Evolutionary conservation across 2,113 vertebrate genomes (phyloP).

Genomic region (Odocoileus virginianus): DNA sequence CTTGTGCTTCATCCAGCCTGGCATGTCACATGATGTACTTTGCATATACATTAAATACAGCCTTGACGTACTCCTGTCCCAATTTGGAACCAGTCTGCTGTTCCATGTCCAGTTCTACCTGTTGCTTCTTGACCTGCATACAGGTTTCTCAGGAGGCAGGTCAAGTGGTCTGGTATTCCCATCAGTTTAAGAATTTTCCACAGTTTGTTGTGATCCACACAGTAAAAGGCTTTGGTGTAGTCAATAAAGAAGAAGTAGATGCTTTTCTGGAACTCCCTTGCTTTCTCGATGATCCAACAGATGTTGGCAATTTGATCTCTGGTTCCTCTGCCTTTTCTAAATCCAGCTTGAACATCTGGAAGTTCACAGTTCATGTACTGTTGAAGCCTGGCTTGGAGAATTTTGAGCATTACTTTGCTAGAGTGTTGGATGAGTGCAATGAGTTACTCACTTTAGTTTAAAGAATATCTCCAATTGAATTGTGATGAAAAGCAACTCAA

Average conservation of each 20-base stretch:
- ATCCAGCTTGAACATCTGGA: neutral
- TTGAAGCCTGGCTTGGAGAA: neutral
- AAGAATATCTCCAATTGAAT: slow-evolving; percentile 48
- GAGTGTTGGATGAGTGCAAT: neutral
- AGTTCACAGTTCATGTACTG: neutral
- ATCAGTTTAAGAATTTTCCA: neutral
- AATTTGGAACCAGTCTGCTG: neutral
- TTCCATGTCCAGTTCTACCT: neutral
- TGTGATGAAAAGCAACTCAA: slow-evolving; percentile 18
- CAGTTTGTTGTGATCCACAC: neutral
- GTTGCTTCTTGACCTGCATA: neutral
- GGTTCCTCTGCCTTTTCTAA: neutral
- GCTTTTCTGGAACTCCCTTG: neutral
- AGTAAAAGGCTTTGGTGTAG: neutral
- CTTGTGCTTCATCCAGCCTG: neutral
- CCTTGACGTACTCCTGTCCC: neutral
- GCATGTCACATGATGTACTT: neutral
- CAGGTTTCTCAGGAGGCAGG: neutral
- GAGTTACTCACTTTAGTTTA: slow-evolving; percentile 29
- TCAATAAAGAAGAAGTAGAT: neutral
- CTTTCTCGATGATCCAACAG: neutral
- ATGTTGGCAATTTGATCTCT: neutral
- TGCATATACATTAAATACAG: neutral
- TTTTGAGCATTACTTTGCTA: neutral
- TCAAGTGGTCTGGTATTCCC: neutral